A percentile compares a stretch with the other conserved stretches of the same genome.
Conservation (phyloP, 2,113 vertebrate genomes). For the Neogobius melanostomus region DNA sequence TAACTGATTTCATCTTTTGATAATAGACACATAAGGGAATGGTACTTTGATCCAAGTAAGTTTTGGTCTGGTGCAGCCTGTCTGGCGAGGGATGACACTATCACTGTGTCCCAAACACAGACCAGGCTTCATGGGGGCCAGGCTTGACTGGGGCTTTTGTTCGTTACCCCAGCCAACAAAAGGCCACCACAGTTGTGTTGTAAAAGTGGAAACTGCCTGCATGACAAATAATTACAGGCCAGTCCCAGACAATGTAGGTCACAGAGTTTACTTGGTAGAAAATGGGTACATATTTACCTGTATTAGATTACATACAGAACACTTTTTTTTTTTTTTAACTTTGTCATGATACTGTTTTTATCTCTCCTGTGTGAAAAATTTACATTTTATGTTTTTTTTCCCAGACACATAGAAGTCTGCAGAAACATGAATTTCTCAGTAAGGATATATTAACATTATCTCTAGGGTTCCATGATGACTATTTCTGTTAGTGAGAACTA, state of each 20-base stretch:
- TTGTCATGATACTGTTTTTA: too few relatives aligned
- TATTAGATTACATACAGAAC: too few relatives aligned
- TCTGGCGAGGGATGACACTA: constrained; percentile 46
- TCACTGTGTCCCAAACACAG: constrained; percentile 46
- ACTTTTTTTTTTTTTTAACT: too few relatives aligned
- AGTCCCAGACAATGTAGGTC: constrained; percentile 29
- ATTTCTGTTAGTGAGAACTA: too few relatives aligned
- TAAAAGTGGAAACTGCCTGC: constrained; percentile 16
- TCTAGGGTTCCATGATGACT: too few relatives aligned
- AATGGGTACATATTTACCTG: too few relatives aligned
- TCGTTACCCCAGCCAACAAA: constrained; percentile 27
- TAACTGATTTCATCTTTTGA: constrained; percentile 34
- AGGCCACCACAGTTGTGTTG: constrained; percentile 19
- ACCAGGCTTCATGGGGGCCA: constrained; percentile 17
- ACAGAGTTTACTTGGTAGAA: constrained; percentile 4
- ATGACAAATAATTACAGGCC: constrained; percentile 27
- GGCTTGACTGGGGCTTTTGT: constrained; percentile 71
- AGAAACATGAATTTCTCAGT: too few relatives aligned
- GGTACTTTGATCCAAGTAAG: constrained; percentile 45
- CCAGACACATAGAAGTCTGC: too few relatives aligned
- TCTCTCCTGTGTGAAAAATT: too few relatives aligned
- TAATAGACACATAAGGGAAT: constrained; percentile 44
- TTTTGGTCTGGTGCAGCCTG: constrained; percentile 37
- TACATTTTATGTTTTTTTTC: too few relatives aligned
- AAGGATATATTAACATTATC: too few relatives aligned